Percentiles rank a stretch among this genome's conserved stretches.
phyloP scores from a whole-genome alignment of 1,140 invertebrate species.

The Bursaphelenchus mucronatus region DNA sequence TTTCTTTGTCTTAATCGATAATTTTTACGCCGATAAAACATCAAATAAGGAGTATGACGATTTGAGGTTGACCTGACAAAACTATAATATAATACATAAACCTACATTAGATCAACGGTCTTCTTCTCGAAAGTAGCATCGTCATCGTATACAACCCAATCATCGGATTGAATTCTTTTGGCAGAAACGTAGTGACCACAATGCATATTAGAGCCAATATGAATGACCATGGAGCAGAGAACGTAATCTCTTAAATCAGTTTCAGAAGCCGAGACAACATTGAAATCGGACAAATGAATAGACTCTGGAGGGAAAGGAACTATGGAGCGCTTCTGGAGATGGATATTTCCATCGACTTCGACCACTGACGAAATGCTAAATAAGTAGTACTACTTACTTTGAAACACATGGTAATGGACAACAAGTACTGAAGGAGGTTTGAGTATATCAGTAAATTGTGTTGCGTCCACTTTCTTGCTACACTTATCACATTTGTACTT shows the following conservation, averaged over 20 bases:
- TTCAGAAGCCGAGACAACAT: background rate
- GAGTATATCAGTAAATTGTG: background rate
- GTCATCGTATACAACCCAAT: too few species aligned
- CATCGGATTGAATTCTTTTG: too few species aligned
- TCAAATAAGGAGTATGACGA: too few species aligned
- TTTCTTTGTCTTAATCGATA: too few species aligned
- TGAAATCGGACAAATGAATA: conserved; percentile 7
- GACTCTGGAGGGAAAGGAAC: conserved; percentile 4
- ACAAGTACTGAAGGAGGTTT: background rate
- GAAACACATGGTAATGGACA: conserved; percentile 12
- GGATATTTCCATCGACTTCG: background rate
- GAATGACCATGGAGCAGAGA: conserved; percentile 9
- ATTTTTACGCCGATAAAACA: too few species aligned
- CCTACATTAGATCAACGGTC: too few species aligned
- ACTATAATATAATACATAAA: too few species aligned
- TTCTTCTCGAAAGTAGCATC: too few species aligned
- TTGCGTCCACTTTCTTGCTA: conserved; percentile 1
- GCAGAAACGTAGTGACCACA: background rate
- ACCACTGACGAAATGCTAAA: background rate
- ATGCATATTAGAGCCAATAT: conserved; percentile 5
- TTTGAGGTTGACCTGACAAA: too few species aligned
- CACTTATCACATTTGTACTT: conserved; percentile 16
- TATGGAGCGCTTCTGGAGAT: background rate
- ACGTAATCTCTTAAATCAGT: background rate
- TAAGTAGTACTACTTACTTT: background rate